phyloP scores from a whole-genome alignment of 2,888 invertebrate species.

The Coelogynopora nodosa region DNA sequence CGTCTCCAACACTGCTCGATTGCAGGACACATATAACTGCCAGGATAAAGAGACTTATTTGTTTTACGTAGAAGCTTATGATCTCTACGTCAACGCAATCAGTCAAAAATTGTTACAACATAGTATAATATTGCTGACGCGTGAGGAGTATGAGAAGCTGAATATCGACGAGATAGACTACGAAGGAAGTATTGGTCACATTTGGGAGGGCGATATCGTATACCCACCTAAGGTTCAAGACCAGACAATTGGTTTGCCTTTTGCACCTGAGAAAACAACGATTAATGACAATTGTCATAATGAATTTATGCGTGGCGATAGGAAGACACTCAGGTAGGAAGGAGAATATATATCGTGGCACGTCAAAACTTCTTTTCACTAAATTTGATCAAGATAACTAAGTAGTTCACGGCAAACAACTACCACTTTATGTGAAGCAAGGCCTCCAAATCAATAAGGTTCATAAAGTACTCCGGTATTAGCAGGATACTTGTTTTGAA shows the following conservation, averaged over 20 bases:
- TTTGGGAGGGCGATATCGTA: neutral
- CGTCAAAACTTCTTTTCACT: neutral
- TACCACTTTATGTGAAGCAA: neutral
- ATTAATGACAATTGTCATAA: neutral
- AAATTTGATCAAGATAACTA: neutral
- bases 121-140: neutral
- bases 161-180: neutral
- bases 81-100: neutral
- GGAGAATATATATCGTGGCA: neutral
- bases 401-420: neutral
- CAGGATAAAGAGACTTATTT: neutral
- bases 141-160: neutral
- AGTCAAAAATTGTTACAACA: neutral
- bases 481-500: neutral
- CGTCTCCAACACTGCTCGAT: neutral
- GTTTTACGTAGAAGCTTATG: neutral
- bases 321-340: neutral
- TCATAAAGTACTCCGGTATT: neutral
- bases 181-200: neutral
- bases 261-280: neutral
- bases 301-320: neutral
- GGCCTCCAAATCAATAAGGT: neutral
- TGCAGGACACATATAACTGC: neutral
- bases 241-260: neutral
- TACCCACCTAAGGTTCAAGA: neutral